Base-by-base conservation (phyloP, 2,797 vertebrate genomes). In the Coregonus ussuriensis region DNA sequence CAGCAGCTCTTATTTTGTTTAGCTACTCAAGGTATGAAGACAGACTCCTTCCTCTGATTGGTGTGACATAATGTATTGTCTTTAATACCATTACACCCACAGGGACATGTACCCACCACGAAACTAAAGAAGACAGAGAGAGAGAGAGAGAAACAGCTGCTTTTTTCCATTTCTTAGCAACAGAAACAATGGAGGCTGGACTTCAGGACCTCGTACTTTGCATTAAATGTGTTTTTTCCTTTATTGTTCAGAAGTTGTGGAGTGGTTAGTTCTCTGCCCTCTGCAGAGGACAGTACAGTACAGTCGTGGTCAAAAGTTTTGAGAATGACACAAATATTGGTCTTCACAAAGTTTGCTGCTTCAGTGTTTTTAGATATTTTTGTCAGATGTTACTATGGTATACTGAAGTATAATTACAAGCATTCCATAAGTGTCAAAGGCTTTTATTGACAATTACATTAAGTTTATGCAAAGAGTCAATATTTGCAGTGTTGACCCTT, bases 51-150 rank as follows among this genome's bases (percentile, higher is more conserved):
- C 74, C 70, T 74, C 59, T 41, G 68, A 76, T 71, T 79, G 52
- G 41, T 83, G 84, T 79, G 75, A 77, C 82, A 80, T 81, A 79
- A 86, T 75, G 81, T 81, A 84, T 83, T 81, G 81, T 85, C 79
- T 87, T 80, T 80, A 84, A 87, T 87, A 86, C 88, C 67, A 72
- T 77, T 54, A 84, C 79, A 79, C 79, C 78, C 74, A 33, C 52
- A 4, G 80, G 77, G 75, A 74, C 63, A 29, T 74, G 75, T 74
- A 75, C 76, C 71, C 53, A 74, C 71, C 72, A 71, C 74, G 54
- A 54, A 79, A 56, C 52, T 37, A 62, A 29, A 21, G 65, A 67
- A 16, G 56, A 74, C 4, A 56, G 4, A 18, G 54, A 53, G 52
- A 14, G 13, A 54, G 52, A 54, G 35, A 47, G 41, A 47, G 41